phyloP scores from a whole-genome alignment of 2,113 vertebrate species.

The Hyperopisus bebe region DNA sequence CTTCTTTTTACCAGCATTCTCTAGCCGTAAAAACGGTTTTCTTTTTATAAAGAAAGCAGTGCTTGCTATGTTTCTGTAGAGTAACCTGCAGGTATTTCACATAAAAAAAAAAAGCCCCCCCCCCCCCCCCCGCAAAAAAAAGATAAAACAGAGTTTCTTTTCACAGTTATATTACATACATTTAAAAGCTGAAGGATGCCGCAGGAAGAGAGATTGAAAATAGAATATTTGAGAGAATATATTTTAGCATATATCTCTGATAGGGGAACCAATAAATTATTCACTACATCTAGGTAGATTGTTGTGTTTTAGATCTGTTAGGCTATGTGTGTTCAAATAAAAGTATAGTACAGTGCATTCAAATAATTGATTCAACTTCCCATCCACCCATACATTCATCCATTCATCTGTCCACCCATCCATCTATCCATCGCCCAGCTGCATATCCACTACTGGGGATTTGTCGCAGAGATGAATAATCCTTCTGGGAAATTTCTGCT shows the following conservation, averaged over 20 bases:
- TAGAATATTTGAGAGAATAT: constrained; percentile 18
- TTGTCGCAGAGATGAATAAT: neutral
- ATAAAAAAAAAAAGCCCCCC: neutral
- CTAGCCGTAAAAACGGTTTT: neutral
- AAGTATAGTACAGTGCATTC: neutral
- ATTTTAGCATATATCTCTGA: constrained; percentile 11
- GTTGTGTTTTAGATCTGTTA: neutral
- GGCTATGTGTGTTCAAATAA: neutral
- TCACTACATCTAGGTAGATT: neutral
- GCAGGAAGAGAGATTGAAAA: constrained; percentile 26
- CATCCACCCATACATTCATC: neutral
- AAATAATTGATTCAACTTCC: neutral
- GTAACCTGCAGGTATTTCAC: constrained; percentile 15
- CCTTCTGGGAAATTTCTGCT: neutral
- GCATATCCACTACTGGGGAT: neutral
- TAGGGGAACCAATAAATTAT: neutral
- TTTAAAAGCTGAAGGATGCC: neutral
- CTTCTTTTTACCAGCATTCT: neutral
- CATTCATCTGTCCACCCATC: neutral
- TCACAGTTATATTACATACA: constrained; percentile 10
- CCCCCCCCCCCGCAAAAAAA: neutral
- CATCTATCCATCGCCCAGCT: neutral
- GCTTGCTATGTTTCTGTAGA: constrained; percentile 29
- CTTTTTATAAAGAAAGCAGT: neutral
- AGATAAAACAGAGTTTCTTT: constrained; percentile 16